A percentile compares a stretch with the other conserved stretches of the same genome.
Evolutionary conservation across 2,113 vertebrate species (phyloP).

Genomic region (Eublepharis macularius): DNA sequence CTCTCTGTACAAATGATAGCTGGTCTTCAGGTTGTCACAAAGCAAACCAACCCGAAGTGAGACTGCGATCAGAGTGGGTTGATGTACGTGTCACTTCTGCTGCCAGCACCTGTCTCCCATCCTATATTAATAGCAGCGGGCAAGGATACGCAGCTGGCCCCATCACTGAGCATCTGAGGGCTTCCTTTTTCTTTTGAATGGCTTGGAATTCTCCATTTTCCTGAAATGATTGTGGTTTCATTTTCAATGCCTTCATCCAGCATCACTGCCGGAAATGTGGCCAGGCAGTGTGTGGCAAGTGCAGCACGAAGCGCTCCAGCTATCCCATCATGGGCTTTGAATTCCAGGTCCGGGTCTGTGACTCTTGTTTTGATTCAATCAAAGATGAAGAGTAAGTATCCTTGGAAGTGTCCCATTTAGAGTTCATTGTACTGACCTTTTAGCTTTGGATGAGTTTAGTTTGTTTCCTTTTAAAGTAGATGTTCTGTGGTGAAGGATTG

Average conservation of each 20-base stretch:
- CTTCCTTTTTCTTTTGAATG: background rate
- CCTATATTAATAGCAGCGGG: background rate
- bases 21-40: background rate
- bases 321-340: slow-evolving; percentile 97
- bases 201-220: background rate
- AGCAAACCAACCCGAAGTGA: background rate
- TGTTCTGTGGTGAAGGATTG: background rate
- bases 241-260: slow-evolving; percentile 63
- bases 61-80: background rate
- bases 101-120: background rate
- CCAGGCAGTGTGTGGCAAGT: slow-evolving; percentile 93
- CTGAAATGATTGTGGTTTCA: background rate
- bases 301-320: slow-evolving; percentile 91
- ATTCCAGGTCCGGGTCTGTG: slow-evolving; percentile 95
- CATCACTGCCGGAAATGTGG: slow-evolving; percentile 98
- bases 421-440: background rate
- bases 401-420: background rate
- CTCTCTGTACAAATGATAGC: background rate
- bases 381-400: slow-evolving; percentile 96
- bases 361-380: slow-evolving; percentile 90
- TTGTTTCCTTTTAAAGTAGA: background rate
- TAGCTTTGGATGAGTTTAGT: background rate
- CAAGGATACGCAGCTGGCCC: too few species aligned
- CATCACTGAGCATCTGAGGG: background rate
- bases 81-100: background rate